A percentile compares a stretch with the other conserved stretches of the same genome.
phyloP scores from a whole-genome alignment of 2,888 invertebrate genomes.

The Pimpla rufipes region DNA sequence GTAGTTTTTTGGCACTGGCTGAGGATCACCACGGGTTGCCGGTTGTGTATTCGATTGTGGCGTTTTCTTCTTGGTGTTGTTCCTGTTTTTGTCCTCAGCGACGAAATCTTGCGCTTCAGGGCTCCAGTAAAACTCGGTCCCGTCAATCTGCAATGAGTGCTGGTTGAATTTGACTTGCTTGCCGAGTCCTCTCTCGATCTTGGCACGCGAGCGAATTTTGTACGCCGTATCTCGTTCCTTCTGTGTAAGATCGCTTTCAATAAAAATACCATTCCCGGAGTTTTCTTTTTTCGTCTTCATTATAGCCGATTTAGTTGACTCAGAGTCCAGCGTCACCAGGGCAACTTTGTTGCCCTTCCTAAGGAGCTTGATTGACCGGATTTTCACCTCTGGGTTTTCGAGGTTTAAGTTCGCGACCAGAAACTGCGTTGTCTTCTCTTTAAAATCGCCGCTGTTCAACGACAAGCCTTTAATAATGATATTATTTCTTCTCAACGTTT shows the following conservation, averaged over 20 bases:
- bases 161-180: constrained; percentile 3
- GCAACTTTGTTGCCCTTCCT: not conserved
- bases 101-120: not conserved
- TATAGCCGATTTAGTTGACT: not conserved
- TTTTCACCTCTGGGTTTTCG: not conserved
- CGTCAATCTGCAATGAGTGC: constrained; percentile 13
- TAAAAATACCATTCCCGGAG: not conserved
- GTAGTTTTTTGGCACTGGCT: constrained; percentile 20
- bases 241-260: constrained; percentile 17
- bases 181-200: constrained; percentile 19
- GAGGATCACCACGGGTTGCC: not conserved
- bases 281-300: constrained; percentile 29
- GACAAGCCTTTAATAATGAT: constrained; percentile 29
- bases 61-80: not conserved
- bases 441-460: not conserved
- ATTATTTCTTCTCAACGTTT: constrained; percentile 2
- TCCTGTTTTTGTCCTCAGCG: not conserved
- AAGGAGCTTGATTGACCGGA: not conserved
- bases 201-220: constrained; percentile 19
- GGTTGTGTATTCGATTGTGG: not conserved
- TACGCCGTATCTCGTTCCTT: constrained; percentile 18
- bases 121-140: not conserved
- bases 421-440: constrained; percentile 9
- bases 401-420: not conserved
- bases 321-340: not conserved